Evolutionary conservation across 2,113 vertebrate genomes (phyloP).

Genomic region (Tetrax tetrax): DNA sequence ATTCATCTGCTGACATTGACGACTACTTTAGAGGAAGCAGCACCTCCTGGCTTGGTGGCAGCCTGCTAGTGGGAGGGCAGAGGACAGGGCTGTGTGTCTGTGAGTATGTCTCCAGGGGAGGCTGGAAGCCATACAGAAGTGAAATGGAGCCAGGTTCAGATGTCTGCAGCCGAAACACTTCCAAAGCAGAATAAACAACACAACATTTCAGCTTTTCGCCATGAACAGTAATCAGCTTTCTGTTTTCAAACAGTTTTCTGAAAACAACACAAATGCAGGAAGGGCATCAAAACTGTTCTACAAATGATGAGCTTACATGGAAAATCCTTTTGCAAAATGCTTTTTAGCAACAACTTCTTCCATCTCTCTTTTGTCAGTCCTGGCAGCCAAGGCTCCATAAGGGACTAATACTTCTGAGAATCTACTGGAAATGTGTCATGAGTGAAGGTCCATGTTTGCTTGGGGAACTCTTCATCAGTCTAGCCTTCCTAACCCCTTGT

Average conservation of each 20-base stretch:
- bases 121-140: conserved; percentile 25
- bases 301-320: neutral
- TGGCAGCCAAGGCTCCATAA: neutral
- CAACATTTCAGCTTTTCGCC: neutral
- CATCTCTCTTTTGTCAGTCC: neutral
- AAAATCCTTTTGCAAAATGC: neutral
- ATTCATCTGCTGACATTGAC: conserved; percentile 46
- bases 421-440: neutral
- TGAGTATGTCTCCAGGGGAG: conserved; percentile 6
- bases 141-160: conserved; percentile 45
- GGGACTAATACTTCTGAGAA: neutral
- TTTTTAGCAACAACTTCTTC: neutral
- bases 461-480: neutral
- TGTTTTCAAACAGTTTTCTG: conserved; percentile 29
- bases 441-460: neutral
- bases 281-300: neutral
- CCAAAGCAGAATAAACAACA: conserved; percentile 29
- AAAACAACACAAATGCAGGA: neutral
- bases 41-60: conserved; percentile 58
- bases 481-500: neutral
- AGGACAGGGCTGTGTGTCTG: neutral
- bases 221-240: neutral
- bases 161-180: conserved; percentile 24
- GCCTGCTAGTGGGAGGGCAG: conserved; percentile 52
- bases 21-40: conserved; percentile 29